Evolutionary conservation across 2,888 invertebrate genomes (phyloP).

Genomic region (Trimorus sp.): DNA sequence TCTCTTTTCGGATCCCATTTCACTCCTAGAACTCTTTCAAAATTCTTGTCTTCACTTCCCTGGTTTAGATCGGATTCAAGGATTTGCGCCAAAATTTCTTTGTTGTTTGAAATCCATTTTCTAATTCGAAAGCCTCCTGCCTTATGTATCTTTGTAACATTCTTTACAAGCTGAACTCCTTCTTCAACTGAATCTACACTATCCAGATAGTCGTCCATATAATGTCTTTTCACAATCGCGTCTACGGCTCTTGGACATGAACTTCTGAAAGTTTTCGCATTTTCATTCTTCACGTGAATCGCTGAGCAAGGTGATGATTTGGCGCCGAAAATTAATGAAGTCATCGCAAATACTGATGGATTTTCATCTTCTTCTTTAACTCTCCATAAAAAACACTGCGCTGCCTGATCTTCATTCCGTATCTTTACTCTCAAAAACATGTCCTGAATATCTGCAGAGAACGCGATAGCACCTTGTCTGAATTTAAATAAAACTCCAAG

Average conservation of each 20-base stretch:
- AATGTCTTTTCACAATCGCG: background rate
- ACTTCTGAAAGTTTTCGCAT: conserved; percentile 62
- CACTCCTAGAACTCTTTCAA: background rate
- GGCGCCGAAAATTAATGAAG: conserved; percentile 69
- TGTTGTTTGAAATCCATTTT: conserved; percentile 44
- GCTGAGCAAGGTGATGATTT: conserved; percentile 48
- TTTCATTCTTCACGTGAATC: conserved; percentile 69
- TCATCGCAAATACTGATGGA: conserved; percentile 66
- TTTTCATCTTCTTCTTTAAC: background rate
- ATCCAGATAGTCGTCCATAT: conserved; percentile 6
- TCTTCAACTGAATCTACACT: conserved; percentile 47
- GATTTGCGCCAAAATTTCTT: background rate
- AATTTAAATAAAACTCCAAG: conserved; percentile 75
- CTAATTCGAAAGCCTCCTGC: conserved; percentile 66
- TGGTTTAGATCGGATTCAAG: too few species aligned
- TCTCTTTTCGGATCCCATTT: background rate
- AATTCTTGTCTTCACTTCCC: background rate
- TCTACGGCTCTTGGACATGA: conserved; percentile 52
- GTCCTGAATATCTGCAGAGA: conserved; percentile 72
- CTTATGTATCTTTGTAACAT: conserved; percentile 55
- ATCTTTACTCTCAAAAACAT: conserved; percentile 69
- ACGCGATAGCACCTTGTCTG: conserved; percentile 72
- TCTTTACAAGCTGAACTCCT: conserved; percentile 55
- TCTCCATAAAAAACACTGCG: conserved; percentile 1
- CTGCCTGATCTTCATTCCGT: background rate